Conservation (phyloP, 2,797 vertebrate species). For the Nannoperca obscura region DNA sequence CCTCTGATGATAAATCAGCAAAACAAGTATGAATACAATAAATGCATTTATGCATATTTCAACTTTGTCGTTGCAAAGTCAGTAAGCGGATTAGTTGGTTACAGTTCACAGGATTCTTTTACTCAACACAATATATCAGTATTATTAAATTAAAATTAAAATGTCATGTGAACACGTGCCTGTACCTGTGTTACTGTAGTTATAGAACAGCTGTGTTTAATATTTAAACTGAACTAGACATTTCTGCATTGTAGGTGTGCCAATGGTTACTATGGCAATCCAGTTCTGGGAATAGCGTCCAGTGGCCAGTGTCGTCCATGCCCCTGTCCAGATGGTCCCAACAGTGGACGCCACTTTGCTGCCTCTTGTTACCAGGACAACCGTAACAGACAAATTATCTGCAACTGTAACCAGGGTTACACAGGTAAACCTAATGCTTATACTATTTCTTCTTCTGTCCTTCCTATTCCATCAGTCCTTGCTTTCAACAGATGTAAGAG, state of each 20-base stretch:
- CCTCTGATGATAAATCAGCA: not conserved
- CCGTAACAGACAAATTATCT: conserved; percentile 89
- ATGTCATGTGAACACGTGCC: too few species aligned
- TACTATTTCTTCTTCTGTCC: not conserved
- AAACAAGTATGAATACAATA: not conserved
- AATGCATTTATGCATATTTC: not conserved
- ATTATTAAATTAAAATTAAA: not conserved
- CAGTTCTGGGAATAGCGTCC: conserved; percentile 82
- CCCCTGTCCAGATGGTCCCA: conserved; percentile 93
- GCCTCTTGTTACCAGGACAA: conserved; percentile 94
- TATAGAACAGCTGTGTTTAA: not conserved
- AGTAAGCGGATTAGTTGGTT: too few species aligned
- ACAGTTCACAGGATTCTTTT: too few species aligned
- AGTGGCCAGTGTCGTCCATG: conserved; percentile 93
- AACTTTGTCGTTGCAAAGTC: too few species aligned
- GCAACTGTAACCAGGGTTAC: conserved; percentile 95
- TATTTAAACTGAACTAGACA: too few species aligned
- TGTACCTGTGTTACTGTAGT: not conserved
- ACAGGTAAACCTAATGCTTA: conserved; percentile 84
- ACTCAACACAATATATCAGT: not conserved
- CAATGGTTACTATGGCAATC: conserved; percentile 92
- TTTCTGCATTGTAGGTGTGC: conserved; percentile 87
- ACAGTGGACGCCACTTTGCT: conserved; percentile 91
- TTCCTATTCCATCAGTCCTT: not conserved
- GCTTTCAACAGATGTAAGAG: not conserved